Evolutionary conservation across 2,113 vertebrate species (phyloP).

Genomic region (Leiothrix lutea): DNA sequence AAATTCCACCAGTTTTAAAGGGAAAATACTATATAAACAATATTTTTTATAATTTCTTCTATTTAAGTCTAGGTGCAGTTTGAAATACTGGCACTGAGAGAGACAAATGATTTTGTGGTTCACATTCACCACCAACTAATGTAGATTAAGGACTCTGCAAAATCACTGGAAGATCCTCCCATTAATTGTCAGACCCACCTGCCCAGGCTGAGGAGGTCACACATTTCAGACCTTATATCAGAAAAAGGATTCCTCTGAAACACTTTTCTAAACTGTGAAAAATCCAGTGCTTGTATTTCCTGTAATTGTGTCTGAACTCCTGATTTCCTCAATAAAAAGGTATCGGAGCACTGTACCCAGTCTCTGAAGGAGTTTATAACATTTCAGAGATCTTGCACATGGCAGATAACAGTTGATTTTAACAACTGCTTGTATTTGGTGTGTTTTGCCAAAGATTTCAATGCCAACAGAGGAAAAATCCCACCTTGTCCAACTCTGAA

Average conservation of each 20-base stretch:
- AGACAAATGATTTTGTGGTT: neutral
- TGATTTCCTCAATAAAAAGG: neutral
- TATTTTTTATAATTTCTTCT: neutral
- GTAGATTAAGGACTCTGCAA: neutral
- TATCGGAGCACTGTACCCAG: neutral
- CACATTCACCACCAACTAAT: neutral
- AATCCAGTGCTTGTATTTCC: neutral
- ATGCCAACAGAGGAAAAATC: neutral
- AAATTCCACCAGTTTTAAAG: neutral
- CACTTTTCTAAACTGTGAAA: neutral
- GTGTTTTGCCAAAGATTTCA: neutral
- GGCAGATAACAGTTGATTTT: neutral
- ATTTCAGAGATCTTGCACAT: neutral
- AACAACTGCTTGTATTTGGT: neutral
- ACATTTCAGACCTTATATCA: neutral
- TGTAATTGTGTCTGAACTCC: neutral
- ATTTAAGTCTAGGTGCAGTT: neutral
- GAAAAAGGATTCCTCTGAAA: neutral
- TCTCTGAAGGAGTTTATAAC: neutral
- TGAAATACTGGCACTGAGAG: neutral
- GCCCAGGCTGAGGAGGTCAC: neutral
- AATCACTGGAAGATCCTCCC: neutral
- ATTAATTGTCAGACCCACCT: neutral
- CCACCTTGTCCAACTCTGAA: neutral
- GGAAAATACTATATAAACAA: neutral